Evolutionary conservation across 2,797 vertebrate species (phyloP).

Genomic region (Sebastes diaconus): DNA sequence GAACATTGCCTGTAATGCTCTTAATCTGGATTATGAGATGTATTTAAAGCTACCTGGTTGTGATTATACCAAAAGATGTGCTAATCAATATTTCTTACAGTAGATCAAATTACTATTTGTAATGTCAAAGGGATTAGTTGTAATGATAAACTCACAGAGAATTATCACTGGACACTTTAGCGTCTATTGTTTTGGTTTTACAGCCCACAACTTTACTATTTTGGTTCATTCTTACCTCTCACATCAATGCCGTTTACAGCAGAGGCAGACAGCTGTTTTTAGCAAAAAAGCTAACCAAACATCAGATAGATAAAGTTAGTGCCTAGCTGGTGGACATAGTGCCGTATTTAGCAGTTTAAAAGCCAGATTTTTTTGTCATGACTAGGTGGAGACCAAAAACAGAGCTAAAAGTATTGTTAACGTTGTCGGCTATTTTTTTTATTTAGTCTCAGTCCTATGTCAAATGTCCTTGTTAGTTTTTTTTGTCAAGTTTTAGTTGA

Average conservation of each 20-base stretch:
- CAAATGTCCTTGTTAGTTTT: too few relatives aligned
- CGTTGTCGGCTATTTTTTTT: too few relatives aligned
- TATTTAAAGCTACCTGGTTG: constrained; percentile 3
- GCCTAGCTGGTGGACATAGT: not conserved
- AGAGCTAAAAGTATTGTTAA: not conserved
- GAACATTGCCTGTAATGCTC: constrained; percentile 14
- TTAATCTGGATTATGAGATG: constrained; percentile 18
- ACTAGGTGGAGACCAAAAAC: not conserved
- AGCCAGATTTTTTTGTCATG: not conserved
- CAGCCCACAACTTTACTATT: not conserved
- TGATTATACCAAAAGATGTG: not conserved
- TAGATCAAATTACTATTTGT: not conserved
- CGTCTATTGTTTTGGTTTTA: constrained; percentile 3
- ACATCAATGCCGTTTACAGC: not conserved
- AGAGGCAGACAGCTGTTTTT: not conserved
- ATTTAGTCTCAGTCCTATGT: too few relatives aligned
- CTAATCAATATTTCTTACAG: not conserved
- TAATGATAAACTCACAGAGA: not conserved
- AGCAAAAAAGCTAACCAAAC: not conserved
- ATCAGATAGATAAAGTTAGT: not conserved
- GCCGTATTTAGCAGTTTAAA: not conserved
- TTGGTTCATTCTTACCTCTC: not conserved
- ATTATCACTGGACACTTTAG: not conserved
- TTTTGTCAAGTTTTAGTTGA: too few relatives aligned
- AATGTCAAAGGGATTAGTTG: not conserved